These are phyloP conservation scores for Hydrotaea diabolus DNA, from an alignment of 2,888 invertebrate genomes.

Conservation along the genomic window DNA sequence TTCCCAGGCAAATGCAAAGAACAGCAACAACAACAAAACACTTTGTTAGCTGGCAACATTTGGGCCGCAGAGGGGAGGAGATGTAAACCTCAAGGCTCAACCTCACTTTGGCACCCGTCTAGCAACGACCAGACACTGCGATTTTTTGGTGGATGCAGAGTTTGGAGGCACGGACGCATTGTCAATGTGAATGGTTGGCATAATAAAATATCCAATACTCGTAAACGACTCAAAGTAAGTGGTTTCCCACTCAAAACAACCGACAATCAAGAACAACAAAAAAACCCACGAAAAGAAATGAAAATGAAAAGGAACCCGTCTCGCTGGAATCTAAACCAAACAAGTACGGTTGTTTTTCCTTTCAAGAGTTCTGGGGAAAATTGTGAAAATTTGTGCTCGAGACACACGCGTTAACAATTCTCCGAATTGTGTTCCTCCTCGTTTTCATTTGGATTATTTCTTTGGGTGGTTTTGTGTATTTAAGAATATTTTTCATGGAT, in stretches of 20 bases:
- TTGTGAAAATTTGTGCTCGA: neutral
- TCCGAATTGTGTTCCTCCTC: neutral
- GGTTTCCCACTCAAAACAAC: neutral
- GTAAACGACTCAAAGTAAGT: neutral
- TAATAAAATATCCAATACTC: slow-evolving; percentile 18
- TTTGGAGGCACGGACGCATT: neutral
- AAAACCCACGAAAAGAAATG: neutral
- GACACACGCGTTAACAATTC: neutral
- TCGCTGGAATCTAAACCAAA: neutral
- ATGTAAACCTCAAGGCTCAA: neutral
- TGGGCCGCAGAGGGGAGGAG: neutral
- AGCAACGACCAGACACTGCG: too few species aligned
- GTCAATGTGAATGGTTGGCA: neutral
- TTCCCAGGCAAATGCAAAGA: slow-evolving; percentile 20
- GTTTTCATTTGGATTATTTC: too few species aligned
- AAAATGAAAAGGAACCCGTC: neutral
- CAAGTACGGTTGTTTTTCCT: neutral
- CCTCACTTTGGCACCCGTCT: too few species aligned
- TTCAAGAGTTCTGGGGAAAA: neutral
- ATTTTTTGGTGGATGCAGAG: too few species aligned
- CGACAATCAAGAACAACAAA: too few species aligned
- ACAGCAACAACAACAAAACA: neutral
- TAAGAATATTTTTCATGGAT: too few species aligned
- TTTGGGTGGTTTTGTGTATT: too few species aligned
- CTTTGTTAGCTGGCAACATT: neutral